Evolutionary conservation across 2,797 vertebrate genomes (phyloP).

Genomic region (Podargus strigoides): DNA sequence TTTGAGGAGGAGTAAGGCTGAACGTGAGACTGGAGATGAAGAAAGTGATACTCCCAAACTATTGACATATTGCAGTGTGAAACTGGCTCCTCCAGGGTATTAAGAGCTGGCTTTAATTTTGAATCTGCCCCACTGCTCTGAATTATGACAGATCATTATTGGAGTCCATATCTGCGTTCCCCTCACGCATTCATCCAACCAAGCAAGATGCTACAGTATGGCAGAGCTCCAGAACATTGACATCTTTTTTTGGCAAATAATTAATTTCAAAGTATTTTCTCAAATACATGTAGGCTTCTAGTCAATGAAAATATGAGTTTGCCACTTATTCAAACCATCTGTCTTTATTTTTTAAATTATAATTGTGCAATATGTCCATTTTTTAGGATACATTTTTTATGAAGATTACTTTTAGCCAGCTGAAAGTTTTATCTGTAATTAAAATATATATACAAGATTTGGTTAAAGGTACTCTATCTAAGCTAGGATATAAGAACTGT

Average conservation of each 20-base stretch:
- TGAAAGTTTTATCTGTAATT: neutral
- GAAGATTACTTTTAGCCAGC: neutral
- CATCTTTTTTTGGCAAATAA: conserved; percentile 64
- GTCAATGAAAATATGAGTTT: conserved; percentile 63
- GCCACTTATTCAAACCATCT: conserved; percentile 35
- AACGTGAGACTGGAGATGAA: neutral
- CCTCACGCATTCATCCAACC: neutral
- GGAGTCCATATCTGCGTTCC: conserved; percentile 20
- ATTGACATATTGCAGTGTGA: neutral
- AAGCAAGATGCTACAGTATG: conserved; percentile 43
- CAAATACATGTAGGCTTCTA: conserved; percentile 44
- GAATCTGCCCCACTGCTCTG: neutral
- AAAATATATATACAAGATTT: neutral
- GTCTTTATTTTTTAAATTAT: conserved; percentile 49
- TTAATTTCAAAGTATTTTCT: conserved; percentile 62
- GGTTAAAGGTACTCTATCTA: neutral
- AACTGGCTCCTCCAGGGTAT: neutral
- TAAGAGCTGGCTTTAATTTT: neutral
- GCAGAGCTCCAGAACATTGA: conserved; percentile 43
- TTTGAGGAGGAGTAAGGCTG: neutral
- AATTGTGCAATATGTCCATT: conserved; percentile 45
- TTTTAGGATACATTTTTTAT: neutral
- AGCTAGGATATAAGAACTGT: neutral
- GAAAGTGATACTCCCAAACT: neutral
- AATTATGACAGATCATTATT: conserved; percentile 27